phyloP scores from a whole-genome alignment of 2,888 invertebrate species.

The Aspidiotus rigidus region DNA sequence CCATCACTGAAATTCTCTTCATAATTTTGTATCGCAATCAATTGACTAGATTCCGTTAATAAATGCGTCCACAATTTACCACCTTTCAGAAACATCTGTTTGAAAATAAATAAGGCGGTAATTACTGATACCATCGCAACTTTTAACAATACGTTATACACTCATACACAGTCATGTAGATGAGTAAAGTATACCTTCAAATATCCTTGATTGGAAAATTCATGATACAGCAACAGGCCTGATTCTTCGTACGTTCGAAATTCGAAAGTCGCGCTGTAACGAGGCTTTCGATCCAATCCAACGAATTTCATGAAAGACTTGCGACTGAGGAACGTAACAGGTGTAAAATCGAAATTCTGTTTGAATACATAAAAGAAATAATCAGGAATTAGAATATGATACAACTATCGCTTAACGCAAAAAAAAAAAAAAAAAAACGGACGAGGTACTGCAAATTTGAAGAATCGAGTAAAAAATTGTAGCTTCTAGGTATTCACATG shows the following conservation, averaged over 20 bases:
- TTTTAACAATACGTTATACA: no score
- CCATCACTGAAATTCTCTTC: constrained; percentile 82
- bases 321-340: constrained; percentile 75
- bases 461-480: no score
- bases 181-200: constrained; percentile 54
- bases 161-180: background rate
- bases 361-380: constrained; percentile 30
- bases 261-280: constrained; percentile 73
- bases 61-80: constrained; percentile 75
- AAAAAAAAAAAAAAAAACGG: no score
- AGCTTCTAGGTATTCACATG: no score
- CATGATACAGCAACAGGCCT: constrained; percentile 73
- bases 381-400: no score
- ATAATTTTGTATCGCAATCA: constrained; percentile 71
- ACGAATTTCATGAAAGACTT: constrained; percentile 67
- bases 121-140: background rate
- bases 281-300: constrained; percentile 68
- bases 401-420: no score
- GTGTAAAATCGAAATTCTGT: constrained; percentile 71
- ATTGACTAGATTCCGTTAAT: constrained; percentile 56
- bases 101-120: background rate
- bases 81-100: constrained; percentile 34
- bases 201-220: constrained; percentile 67
- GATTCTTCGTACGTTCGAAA: constrained; percentile 78
- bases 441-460: no score